Conservation (phyloP, 2,888 invertebrate genomes). For the Hydraecia micacea region DNA sequence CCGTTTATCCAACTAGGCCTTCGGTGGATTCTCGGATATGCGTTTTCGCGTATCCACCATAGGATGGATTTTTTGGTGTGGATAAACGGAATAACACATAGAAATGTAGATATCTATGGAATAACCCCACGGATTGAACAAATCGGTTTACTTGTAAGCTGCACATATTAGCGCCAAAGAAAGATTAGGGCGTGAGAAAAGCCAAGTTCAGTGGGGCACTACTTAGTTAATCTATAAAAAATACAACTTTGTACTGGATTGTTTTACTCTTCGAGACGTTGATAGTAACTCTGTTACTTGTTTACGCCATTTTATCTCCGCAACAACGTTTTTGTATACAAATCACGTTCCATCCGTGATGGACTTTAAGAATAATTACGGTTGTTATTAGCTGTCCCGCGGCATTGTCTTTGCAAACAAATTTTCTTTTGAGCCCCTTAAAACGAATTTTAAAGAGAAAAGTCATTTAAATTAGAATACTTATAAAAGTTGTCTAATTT, state of each 20-base stretch:
- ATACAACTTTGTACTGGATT: background rate
- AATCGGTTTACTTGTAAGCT: background rate
- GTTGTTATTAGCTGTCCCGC: constrained; percentile 50
- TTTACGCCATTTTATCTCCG: constrained; percentile 32
- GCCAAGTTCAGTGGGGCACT: background rate
- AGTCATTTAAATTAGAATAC: constrained; percentile 44
- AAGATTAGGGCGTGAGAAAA: background rate
- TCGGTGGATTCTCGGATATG: too few relatives aligned
- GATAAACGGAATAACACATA: too few relatives aligned
- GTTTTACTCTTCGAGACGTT: background rate
- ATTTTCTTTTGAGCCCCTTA: constrained; percentile 39
- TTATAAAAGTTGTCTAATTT: constrained; percentile 19
- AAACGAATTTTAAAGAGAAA: constrained; percentile 21
- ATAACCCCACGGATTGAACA: background rate
- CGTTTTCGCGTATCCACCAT: too few relatives aligned
- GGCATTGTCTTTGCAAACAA: constrained; percentile 41
- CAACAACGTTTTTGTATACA: constrained; percentile 46
- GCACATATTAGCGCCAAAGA: background rate
- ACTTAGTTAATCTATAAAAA: too few relatives aligned
- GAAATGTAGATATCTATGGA: too few relatives aligned
- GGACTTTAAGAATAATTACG: constrained; percentile 60
- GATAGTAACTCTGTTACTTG: constrained; percentile 25
- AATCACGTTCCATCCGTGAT: constrained; percentile 61
- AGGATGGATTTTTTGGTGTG: too few relatives aligned
- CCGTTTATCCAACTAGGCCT: too few relatives aligned